Base-by-base conservation (phyloP, 2,888 invertebrate genomes). In the Patella ulyssiponensis region DNA sequence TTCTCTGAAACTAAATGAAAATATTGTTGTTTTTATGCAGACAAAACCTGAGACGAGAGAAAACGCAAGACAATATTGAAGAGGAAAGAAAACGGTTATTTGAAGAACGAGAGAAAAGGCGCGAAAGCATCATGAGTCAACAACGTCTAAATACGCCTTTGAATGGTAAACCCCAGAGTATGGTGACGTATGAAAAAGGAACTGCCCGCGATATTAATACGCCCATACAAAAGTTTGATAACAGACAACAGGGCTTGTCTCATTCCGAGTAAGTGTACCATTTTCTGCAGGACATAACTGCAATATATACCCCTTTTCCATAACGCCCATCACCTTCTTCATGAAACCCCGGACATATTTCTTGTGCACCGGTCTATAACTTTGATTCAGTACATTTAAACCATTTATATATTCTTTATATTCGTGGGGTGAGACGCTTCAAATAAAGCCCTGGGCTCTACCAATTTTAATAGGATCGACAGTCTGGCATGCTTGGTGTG, bases 131-230 rank as follows among this genome's bases (percentile, higher is more conserved):
- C 14, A 58, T 73, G 14, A 73, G 73, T 69, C 73, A 73, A 69
- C 53, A 27, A 11, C 54, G 52, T 17, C 71, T 54, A 9, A 51
- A 75, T 2, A 75, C 76, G 4, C 80, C 80, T 70, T 33, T 58
- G 17, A 82, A 83, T 75, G 82, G 85, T 44, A 80, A 84, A 27
- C 85, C 86, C 14, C 87, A 86, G 79, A 89, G 88, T 70, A 90
- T 90, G 89, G 90, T 90, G 44, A 85, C 86, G 9, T 90, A 90
- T 77, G 88, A 87, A 71, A 88, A 88, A 72, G 89, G 88, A 0
- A 80, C 84, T 9, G 84, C 85, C 5, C 76, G 87, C 52, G 85
- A 84, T n/a, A 75, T 87, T 15, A 80, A 81, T 9, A 84, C 82
- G 3, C 78, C 81, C n/a, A 84, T 82, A 17, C 82, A 80, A 23